A percentile compares a stretch with the other conserved stretches of the same genome.
Evolutionary conservation across 1,140 invertebrate species (phyloP).

Genomic region (Sinonovacula constricta): DNA sequence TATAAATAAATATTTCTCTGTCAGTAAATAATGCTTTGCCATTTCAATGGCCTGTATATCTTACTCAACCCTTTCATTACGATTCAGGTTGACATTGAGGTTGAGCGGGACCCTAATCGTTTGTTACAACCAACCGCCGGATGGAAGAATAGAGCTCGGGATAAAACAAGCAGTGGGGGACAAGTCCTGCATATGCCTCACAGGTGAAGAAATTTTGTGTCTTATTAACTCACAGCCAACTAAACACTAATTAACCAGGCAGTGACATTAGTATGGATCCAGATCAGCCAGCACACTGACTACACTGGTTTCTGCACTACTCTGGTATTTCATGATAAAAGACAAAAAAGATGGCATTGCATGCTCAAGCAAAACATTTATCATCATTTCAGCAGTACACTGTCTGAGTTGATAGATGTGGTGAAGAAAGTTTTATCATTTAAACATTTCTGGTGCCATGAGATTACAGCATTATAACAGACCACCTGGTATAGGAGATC

Average conservation of each 20-base stretch:
- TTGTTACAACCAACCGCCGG: slow-evolving; percentile 68
- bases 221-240: background rate
- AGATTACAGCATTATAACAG: no score
- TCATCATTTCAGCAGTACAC: background rate
- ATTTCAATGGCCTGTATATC: no score
- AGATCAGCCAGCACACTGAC: no score
- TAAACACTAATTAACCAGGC: background rate
- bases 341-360: background rate
- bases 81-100: slow-evolving; percentile 62
- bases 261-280: background rate
- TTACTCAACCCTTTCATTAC: no score
- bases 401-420: no score
- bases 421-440: no score
- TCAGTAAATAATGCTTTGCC: no score
- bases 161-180: slow-evolving; percentile 54
- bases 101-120: slow-evolving; percentile 66
- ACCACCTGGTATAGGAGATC: no score
- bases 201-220: slow-evolving; percentile 59
- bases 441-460: no score
- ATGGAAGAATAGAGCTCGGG: slow-evolving; percentile 67
- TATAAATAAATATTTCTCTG: no score
- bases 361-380: background rate
- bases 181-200: slow-evolving; percentile 68
- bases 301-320: background rate
- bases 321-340: background rate